phyloP scores from a whole-genome alignment of 2,888 invertebrate genomes.

The Peribatodes rhomboidaria region DNA sequence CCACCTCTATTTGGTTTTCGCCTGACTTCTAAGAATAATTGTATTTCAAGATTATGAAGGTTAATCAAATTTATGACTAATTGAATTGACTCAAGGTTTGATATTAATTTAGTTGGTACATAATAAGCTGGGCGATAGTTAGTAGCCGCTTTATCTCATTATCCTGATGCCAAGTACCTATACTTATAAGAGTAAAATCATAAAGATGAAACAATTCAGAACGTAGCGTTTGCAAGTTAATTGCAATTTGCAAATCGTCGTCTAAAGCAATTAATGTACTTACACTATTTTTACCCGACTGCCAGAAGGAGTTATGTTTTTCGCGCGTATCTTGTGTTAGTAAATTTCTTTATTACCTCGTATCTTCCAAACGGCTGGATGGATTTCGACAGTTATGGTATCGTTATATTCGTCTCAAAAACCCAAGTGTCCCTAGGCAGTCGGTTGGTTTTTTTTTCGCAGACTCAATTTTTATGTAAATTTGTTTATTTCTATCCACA shows the following conservation, averaged over 20 bases:
- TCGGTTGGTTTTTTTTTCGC: too few relatives aligned
- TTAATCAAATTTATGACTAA: neutral
- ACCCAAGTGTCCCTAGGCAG: too few relatives aligned
- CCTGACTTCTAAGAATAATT: neutral
- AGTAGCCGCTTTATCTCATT: neutral
- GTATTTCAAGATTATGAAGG: neutral
- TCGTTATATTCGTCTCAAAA: too few relatives aligned
- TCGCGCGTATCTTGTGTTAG: too few relatives aligned
- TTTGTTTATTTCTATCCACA: slow-evolving; percentile 65
- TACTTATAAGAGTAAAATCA: neutral
- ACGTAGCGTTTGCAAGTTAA: too few relatives aligned
- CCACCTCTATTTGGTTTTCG: neutral
- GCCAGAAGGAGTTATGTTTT: too few relatives aligned
- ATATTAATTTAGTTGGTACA: neutral
- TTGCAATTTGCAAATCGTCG: too few relatives aligned
- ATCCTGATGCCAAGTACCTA: neutral
- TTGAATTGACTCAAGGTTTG: neutral
- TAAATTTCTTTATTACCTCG: too few relatives aligned
- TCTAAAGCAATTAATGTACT: too few relatives aligned
- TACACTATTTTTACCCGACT: too few relatives aligned
- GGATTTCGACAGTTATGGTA: too few relatives aligned
- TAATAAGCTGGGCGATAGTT: neutral
- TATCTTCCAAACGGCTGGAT: too few relatives aligned
- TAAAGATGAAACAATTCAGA: neutral
- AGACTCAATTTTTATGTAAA: neutral